phyloP scores from a whole-genome alignment of 2,888 invertebrate genomes.

The Busseola fusca region DNA sequence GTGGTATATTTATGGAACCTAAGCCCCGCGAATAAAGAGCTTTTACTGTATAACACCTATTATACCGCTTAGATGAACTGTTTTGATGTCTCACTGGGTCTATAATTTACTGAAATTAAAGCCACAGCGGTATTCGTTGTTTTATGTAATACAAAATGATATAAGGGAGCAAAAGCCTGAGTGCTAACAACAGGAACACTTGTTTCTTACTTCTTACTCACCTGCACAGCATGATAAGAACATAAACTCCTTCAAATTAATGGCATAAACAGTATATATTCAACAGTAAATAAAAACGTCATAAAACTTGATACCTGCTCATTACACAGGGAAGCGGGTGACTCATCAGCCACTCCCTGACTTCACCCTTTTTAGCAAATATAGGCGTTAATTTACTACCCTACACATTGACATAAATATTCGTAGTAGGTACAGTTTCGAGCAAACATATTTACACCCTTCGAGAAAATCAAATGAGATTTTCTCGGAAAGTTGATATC shows the following conservation, averaged over 20 bases:
- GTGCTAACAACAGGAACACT: not conserved
- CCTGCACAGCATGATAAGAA: slow-evolving; percentile 20
- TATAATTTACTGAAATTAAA: not conserved
- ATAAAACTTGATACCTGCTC: slow-evolving; percentile 27
- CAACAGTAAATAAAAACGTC: slow-evolving; percentile 18
- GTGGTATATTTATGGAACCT: too few species aligned
- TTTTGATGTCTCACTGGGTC: not conserved
- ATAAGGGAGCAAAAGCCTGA: not conserved
- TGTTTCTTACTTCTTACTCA: not conserved
- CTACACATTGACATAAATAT: slow-evolving; percentile 35
- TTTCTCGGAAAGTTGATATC: too few species aligned
- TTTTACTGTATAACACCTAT: too few species aligned
- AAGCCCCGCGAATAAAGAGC: too few species aligned
- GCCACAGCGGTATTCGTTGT: not conserved
- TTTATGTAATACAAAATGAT: not conserved
- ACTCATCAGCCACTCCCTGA: slow-evolving; percentile 53
- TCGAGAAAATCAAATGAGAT: too few species aligned
- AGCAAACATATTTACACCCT: too few species aligned
- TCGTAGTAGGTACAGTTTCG: slow-evolving; percentile 6
- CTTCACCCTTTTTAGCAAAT: slow-evolving; percentile 39
- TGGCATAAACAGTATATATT: slow-evolving; percentile 12
- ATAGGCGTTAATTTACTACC: slow-evolving; percentile 33
- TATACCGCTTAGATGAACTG: too few species aligned
- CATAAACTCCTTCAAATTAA: not conserved
- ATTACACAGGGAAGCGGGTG: slow-evolving; percentile 25